Evolutionary conservation across 2,113 vertebrate species (phyloP).

Genomic region (Chelonoidis abingdonii): DNA sequence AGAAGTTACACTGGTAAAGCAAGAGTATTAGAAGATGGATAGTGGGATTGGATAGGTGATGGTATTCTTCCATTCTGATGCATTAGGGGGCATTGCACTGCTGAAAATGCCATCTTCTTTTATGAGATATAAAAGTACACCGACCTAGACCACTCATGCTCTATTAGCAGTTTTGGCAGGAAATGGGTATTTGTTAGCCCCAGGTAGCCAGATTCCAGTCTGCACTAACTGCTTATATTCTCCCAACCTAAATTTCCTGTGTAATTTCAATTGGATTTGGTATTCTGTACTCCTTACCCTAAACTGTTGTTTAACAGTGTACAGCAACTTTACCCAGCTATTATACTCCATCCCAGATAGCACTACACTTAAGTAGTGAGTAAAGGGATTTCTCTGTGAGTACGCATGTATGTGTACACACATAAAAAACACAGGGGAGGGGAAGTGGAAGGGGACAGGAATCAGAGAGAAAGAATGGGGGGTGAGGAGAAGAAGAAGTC

Average conservation of each 20-base stretch:
- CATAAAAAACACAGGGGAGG: background rate
- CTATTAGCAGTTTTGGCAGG: constrained; percentile 15
- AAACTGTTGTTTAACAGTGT: background rate
- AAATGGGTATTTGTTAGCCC: background rate
- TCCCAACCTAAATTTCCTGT: background rate
- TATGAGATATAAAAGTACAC: background rate
- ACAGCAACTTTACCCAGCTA: background rate
- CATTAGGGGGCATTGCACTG: background rate
- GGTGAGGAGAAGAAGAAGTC: background rate
- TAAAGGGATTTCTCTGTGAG: background rate
- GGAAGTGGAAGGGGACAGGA: background rate
- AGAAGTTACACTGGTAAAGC: background rate
- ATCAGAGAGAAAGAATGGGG: background rate
- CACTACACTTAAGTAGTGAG: background rate
- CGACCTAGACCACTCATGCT: background rate
- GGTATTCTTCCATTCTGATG: background rate
- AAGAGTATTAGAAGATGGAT: background rate
- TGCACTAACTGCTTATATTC: accelerated
- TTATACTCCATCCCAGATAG: accelerated
- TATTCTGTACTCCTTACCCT: background rate
- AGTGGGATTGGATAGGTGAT: background rate
- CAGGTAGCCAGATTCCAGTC: constrained; percentile 15
- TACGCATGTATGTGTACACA: accelerated
- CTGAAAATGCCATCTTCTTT: background rate
- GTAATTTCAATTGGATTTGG: background rate